A percentile compares a stretch with the other conserved stretches of the same genome.
These are phyloP conservation scores for Labroides dimidiatus DNA, from an alignment of 2,797 vertebrate species.

Conservation along the genomic window DNA sequence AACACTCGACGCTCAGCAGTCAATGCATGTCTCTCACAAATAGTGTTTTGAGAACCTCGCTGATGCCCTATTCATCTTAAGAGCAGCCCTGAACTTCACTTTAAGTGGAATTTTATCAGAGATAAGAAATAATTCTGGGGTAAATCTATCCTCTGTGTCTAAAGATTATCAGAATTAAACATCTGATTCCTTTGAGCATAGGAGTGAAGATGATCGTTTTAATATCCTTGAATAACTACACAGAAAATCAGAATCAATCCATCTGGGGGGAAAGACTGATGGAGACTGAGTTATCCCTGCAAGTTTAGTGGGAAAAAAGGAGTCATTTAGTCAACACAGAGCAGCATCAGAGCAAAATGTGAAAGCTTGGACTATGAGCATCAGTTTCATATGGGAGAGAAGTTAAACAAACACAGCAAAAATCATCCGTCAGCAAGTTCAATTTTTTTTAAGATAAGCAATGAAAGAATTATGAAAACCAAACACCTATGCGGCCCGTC, in stretches of 20 bases:
- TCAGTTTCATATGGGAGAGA: not conserved
- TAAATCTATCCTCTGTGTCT: slow-evolving; percentile 47
- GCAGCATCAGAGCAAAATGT: not conserved
- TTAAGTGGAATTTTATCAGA: slow-evolving; percentile 52
- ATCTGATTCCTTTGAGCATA: slow-evolving; percentile 46
- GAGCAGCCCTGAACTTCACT: slow-evolving; percentile 59
- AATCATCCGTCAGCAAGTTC: not conserved
- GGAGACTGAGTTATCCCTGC: slow-evolving; percentile 45
- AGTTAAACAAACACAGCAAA: not conserved
- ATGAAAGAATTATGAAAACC: too few species aligned
- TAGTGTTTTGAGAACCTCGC: slow-evolving; percentile 63
- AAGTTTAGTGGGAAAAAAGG: slow-evolving; percentile 27
- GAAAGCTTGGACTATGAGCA: not conserved
- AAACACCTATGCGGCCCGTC: too few species aligned
- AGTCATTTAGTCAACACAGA: slow-evolving; percentile 37
- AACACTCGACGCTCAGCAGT: slow-evolving; percentile 72
- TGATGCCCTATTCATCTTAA: slow-evolving; percentile 59
- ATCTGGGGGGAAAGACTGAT: slow-evolving; percentile 8
- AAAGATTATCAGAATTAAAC: slow-evolving; percentile 58
- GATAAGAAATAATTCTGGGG: slow-evolving; percentile 54
- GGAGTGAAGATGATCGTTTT: slow-evolving; percentile 52
- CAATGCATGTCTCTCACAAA: slow-evolving; percentile 69
- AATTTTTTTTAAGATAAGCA: too few species aligned
- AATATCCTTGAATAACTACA: slow-evolving; percentile 44
- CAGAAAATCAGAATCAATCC: slow-evolving; percentile 48